phyloP scores from a whole-genome alignment of 92 coral and sea anemone species.

The Porites evermanni region DNA sequence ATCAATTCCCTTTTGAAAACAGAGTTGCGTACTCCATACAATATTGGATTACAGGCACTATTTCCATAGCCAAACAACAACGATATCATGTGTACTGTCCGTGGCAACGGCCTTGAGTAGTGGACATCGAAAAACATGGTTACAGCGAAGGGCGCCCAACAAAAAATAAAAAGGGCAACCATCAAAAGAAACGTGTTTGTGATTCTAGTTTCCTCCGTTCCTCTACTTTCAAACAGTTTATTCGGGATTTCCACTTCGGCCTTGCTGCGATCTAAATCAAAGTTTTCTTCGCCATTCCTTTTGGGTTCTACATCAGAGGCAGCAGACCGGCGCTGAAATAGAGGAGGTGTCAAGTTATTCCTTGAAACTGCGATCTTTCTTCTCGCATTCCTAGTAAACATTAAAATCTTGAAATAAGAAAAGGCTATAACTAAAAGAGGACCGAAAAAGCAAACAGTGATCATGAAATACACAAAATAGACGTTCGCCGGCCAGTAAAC shows the following conservation, averaged over 20 bases:
- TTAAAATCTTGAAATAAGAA: constrained; percentile 57
- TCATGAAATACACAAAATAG: too few species aligned
- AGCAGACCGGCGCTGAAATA: not conserved
- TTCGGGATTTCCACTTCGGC: too few species aligned
- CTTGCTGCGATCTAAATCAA: not conserved
- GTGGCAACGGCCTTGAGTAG: constrained; percentile 33
- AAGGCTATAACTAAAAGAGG: constrained; percentile 17
- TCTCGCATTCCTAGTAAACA: constrained; percentile 8
- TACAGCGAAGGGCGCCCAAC: constrained; percentile 46
- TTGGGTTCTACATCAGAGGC: not conserved
- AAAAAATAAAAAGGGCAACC: too few species aligned
- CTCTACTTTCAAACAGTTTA: too few species aligned
- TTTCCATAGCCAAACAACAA: constrained; percentile 52
- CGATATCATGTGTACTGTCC: constrained; percentile 57
- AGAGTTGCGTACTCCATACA: too few species aligned
- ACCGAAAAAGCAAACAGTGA: too few species aligned
- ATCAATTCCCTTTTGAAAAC: too few species aligned
- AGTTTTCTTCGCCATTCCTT: constrained; percentile 48
- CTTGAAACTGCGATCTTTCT: not conserved
- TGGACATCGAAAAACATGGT: not conserved
- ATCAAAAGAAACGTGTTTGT: too few species aligned
- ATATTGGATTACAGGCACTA: not conserved
- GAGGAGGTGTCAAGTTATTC: not conserved
- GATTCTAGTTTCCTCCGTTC: too few species aligned
- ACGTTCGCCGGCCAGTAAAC: too few species aligned